phyloP scores from a whole-genome alignment of 2,797 vertebrate species.

The Galagoides demidoff region DNA sequence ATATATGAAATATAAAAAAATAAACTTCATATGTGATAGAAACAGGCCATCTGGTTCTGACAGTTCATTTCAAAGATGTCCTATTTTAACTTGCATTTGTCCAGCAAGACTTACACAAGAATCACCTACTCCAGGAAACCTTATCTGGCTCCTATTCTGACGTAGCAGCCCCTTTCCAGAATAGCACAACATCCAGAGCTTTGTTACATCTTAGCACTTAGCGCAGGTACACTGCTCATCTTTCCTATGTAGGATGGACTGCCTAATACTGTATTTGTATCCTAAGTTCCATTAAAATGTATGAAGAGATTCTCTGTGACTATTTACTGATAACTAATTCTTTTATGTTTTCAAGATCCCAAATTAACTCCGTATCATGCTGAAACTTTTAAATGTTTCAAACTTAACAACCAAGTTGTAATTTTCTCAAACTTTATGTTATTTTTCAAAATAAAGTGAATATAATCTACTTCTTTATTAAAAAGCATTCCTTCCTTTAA shows the following conservation, averaged over 20 bases:
- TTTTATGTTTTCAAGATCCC: background rate
- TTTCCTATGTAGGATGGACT: background rate
- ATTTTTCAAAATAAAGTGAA: constrained; percentile 48
- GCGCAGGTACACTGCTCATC: background rate
- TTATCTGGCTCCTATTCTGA: background rate
- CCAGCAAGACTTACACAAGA: background rate
- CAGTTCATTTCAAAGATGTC: constrained; percentile 6
- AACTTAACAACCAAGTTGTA: background rate
- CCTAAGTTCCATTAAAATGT: background rate
- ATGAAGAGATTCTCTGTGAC: background rate
- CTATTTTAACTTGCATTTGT: background rate
- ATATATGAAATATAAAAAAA: background rate
- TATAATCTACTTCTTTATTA: background rate
- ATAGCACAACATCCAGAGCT: background rate
- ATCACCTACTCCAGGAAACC: background rate
- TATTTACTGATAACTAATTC: background rate
- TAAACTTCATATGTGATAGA: background rate
- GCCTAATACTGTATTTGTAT: background rate
- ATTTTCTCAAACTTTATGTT: constrained; percentile 7
- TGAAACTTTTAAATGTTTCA: constrained; percentile 11
- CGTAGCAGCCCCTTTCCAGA: background rate
- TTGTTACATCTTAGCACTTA: background rate
- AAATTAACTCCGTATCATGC: background rate
- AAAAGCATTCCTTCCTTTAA: background rate
- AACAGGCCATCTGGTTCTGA: background rate